These are phyloP conservation scores for Trichonephila inaurata DNA, from an alignment of 1,140 invertebrate genomes.

Conservation along the genomic window DNA sequence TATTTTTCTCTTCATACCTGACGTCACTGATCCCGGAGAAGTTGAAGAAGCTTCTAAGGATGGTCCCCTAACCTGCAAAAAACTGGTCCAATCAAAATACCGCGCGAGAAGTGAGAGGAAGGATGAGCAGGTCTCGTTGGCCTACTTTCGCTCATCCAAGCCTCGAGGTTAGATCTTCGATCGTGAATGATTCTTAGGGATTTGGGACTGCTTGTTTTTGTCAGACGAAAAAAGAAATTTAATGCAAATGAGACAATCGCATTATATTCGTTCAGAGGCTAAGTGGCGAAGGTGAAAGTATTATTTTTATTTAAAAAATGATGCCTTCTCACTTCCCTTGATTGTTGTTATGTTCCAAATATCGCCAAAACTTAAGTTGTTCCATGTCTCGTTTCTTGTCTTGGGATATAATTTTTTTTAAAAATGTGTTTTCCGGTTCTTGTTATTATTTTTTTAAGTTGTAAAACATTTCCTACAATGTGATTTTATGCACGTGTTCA, in stretches of 20 bases:
- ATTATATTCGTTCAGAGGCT: background rate
- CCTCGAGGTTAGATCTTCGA: constrained; percentile 55
- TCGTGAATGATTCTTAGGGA: constrained; percentile 58
- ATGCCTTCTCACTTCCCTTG: background rate
- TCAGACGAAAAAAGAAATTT: constrained; percentile 42
- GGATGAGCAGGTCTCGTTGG: constrained; percentile 40
- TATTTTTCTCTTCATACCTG: background rate
- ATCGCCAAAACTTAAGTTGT: background rate
- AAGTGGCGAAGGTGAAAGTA: constrained; percentile 46
- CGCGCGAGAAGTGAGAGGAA: constrained; percentile 5
- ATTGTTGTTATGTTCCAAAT: background rate
- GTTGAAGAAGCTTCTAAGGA: constrained; percentile 38
- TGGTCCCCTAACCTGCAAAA: constrained; percentile 74
- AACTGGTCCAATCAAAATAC: constrained; percentile 63
- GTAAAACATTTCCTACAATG: background rate
- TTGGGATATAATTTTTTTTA: background rate
- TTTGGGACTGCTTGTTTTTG: constrained; percentile 25
- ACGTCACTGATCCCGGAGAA: constrained; percentile 44
- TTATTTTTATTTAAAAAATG: constrained; percentile 20
- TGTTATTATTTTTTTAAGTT: background rate
- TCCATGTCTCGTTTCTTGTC: too few species aligned
- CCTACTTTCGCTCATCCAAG: constrained; percentile 59
- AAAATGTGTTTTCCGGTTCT: background rate
- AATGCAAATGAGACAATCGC: constrained; percentile 30
- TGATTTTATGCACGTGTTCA: background rate